A percentile compares a stretch with the other conserved stretches of the same genome.
These are phyloP conservation scores for Lagopus leucura DNA, from an alignment of 2,113 vertebrate genomes.

Conservation along the genomic window DNA sequence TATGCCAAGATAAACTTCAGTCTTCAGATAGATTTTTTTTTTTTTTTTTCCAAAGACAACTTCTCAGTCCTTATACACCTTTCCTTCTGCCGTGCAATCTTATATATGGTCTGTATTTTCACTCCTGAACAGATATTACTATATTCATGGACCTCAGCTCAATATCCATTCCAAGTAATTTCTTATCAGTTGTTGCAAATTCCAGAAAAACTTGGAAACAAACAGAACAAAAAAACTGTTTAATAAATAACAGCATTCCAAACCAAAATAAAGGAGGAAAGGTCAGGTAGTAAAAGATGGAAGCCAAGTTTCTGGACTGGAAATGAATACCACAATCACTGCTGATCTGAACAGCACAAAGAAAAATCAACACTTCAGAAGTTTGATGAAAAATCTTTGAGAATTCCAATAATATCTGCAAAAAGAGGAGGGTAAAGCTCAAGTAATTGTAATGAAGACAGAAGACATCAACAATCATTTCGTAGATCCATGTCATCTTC, in stretches of 20 bases:
- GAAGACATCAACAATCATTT: background rate
- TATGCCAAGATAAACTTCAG: background rate
- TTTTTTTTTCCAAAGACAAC: background rate
- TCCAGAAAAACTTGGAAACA: background rate
- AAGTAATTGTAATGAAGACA: background rate
- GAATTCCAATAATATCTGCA: background rate
- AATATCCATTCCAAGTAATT: background rate
- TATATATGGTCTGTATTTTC: rapidly evolving
- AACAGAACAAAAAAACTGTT: background rate
- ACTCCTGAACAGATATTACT: background rate
- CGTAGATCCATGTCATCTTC: background rate
- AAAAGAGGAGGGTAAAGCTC: background rate
- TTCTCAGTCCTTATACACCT: background rate
- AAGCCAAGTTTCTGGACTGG: background rate
- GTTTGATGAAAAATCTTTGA: background rate
- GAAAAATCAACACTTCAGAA: background rate
- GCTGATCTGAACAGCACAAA: background rate
- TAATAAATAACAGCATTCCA: background rate
- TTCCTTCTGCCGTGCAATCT: background rate
- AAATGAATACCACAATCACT: background rate
- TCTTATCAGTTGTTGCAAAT: background rate
- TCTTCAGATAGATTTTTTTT: background rate
- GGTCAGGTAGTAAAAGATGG: background rate
- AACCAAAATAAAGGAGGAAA: background rate
- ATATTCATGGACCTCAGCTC: background rate